Conservation (phyloP, 30 jellyfish, hydroid and myxozoan species). For the Rhopilema esculentum region DNA sequence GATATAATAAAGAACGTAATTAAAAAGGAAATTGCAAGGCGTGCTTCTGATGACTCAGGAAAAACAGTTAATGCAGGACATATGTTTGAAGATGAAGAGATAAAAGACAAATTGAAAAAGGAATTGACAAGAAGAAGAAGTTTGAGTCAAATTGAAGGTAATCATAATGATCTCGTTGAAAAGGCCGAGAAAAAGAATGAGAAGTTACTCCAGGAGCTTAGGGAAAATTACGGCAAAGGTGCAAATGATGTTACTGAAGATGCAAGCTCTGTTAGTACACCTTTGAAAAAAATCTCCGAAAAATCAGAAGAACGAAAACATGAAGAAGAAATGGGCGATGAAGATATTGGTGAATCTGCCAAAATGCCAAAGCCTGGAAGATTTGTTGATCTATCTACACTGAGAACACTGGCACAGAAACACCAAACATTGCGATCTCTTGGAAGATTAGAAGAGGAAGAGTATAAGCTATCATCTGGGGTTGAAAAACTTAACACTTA, state of each 20-base stretch:
- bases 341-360: not conserved
- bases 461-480: constrained; percentile 42
- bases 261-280: not conserved
- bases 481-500: constrained; percentile 37
- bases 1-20: constrained; percentile 15
- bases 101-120: not conserved
- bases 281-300: not conserved
- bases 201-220: not conserved
- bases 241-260: not conserved
- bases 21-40: constrained; percentile 33
- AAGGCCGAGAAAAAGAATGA: constrained; percentile 18
- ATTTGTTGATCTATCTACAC: constrained; percentile 52
- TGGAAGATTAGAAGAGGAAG: constrained; percentile 57
- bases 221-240: not conserved
- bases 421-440: constrained; percentile 62
- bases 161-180: not conserved
- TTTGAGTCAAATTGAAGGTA: not conserved
- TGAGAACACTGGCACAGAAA: constrained; percentile 64
- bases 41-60: not conserved
- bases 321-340: not conserved
- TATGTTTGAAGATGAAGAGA: constrained; percentile 5
- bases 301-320: not conserved
- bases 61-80: not conserved
- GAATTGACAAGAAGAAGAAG: constrained; percentile 23
- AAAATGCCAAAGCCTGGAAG: constrained; percentile 15